Conservation (phyloP, 2,113 vertebrate species). For the Oreamnos americanus region DNA sequence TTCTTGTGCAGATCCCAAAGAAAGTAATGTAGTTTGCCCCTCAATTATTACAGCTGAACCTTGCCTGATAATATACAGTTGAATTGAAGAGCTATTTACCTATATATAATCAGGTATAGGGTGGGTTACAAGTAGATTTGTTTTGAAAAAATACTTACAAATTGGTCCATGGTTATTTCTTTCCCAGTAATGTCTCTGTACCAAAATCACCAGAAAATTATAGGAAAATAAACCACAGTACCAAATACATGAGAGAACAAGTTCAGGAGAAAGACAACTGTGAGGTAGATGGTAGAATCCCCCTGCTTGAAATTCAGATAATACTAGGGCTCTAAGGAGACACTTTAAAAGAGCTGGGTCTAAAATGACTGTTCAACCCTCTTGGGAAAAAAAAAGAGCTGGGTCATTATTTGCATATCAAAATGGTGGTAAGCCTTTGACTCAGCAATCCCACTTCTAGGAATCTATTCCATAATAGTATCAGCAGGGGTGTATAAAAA, state of each 20-base stretch:
- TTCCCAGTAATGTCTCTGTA: constrained; percentile 53
- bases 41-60: background rate
- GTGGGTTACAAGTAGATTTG: background rate
- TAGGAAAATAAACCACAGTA: constrained; percentile 25
- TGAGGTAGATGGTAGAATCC: background rate
- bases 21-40: background rate
- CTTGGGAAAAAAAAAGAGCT: background rate
- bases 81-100: constrained; percentile 10
- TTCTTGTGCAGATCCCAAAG: background rate
- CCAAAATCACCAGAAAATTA: constrained; percentile 40
- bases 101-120: background rate
- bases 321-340: background rate
- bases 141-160: constrained; percentile 65
- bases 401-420: background rate
- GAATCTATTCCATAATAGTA: background rate
- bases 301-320: background rate
- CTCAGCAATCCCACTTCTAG: background rate
- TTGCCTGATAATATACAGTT: background rate
- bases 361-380: too few relatives aligned
- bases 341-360: background rate
- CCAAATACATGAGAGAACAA: background rate
- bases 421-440: background rate
- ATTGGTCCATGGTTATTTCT: constrained; percentile 19
- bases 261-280: background rate
- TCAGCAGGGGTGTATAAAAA: background rate